These are phyloP conservation scores for Eciton burchellii DNA, from an alignment of 1,140 invertebrate species.

Conservation along the genomic window DNA sequence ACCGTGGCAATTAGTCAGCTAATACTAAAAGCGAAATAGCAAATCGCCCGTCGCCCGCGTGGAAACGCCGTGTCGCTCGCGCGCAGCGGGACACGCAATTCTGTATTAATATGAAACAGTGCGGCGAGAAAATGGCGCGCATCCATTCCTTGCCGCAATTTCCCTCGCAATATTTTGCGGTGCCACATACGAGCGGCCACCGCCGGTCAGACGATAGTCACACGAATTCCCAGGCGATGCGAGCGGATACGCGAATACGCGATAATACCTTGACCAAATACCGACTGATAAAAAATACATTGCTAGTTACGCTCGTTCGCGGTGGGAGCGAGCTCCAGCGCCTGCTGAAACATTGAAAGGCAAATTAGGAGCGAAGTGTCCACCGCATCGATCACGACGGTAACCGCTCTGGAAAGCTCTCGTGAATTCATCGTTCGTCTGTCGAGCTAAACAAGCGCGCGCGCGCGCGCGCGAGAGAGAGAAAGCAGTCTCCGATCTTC, in stretches of 20 bases:
- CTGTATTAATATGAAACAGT: conserved; percentile 54
- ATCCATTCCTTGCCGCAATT: conserved; percentile 10
- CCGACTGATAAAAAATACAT: neutral
- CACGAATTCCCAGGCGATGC: too few species aligned
- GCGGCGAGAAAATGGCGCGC: conserved; percentile 44
- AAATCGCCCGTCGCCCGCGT: conserved; percentile 56
- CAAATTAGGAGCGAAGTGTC: conserved; percentile 27
- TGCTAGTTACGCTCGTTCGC: neutral
- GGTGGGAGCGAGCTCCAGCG: neutral
- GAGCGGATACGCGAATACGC: neutral
- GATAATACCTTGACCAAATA: neutral
- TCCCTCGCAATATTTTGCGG: conserved; percentile 14
- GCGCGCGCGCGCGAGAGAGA: too few species aligned
- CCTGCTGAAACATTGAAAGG: conserved; percentile 2
- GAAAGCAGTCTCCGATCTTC: neutral
- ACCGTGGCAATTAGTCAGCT: conserved; percentile 55
- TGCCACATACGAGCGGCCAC: neutral
- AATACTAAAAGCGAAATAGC: conserved; percentile 57
- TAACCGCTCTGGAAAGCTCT: conserved; percentile 25
- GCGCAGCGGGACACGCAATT: conserved; percentile 35
- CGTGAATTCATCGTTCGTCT: conserved; percentile 39
- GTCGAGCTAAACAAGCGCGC: too few species aligned
- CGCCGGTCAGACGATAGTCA: neutral
- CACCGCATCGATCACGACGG: neutral
- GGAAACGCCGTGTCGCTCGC: conserved; percentile 53